Evolutionary conservation across 2,888 invertebrate genomes (phyloP).

Genomic region (Hyles lineata): DNA sequence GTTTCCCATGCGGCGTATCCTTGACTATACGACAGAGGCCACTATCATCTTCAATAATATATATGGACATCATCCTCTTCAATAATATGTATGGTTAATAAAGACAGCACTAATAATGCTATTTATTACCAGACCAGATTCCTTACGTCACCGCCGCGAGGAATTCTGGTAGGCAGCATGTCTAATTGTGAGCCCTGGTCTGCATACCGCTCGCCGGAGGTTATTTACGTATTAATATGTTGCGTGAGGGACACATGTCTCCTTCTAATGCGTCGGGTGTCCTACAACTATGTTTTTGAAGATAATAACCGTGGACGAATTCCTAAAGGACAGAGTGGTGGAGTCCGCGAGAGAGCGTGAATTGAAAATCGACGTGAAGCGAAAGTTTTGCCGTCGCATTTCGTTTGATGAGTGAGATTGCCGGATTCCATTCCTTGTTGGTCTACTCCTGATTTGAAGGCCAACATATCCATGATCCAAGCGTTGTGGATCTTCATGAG

Average conservation of each 20-base stretch:
- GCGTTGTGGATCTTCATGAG: too few species aligned
- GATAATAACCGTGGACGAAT: conserved; percentile 22
- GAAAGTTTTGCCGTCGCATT: too few species aligned
- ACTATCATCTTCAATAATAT: too few species aligned
- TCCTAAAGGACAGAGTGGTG: not conserved
- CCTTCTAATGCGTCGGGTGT: conserved; percentile 8
- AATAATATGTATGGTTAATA: too few species aligned
- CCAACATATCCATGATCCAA: too few species aligned
- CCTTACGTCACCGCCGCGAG: not conserved
- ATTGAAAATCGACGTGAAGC: too few species aligned
- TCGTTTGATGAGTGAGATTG: too few species aligned
- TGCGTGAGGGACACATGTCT: conserved; percentile 13
- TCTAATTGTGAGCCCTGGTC: not conserved
- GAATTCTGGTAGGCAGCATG: not conserved
- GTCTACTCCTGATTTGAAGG: too few species aligned
- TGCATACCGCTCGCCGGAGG: not conserved
- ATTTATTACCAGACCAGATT: conserved; percentile 3
- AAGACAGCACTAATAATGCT: not conserved
- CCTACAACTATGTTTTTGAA: conserved; percentile 32
- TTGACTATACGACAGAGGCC: too few species aligned
- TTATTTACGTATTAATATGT: conserved; percentile 17
- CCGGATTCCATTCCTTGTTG: too few species aligned
- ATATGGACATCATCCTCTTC: too few species aligned
- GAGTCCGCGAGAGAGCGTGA: not conserved
- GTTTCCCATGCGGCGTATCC: too few species aligned